Evolutionary conservation across 2,888 invertebrate species (phyloP), one percentile per base, ranked within the genome.

Genomic region (Sericinus montela): DNA sequence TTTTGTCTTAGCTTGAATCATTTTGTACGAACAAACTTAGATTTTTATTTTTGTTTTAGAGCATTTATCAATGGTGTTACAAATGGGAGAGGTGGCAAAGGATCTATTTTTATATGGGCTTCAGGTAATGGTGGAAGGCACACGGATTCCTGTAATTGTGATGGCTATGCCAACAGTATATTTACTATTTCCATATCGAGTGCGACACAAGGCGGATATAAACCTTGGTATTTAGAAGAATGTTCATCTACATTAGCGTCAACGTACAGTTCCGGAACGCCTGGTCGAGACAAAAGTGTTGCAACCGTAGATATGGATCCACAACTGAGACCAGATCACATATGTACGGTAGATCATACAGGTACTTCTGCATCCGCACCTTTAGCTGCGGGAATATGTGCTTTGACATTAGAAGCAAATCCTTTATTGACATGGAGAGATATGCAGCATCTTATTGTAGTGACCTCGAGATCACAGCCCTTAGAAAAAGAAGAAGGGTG

Each of bases 161-260:
- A 99, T 81, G 99, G 99, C 42, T 99, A 99, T 83, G 98, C 99
- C 34, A 99, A 99, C 85, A 98, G 97, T 71, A 98, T 99, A 76
- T 99, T 98, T 82, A 99, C 99, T 1, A 91, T 99, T 60, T 98
- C 98, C 59, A 97, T 99, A 75, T 98, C 98, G 47, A 98, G 98
- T 75, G 98, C 98, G 5, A 98, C 99, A 0, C 97, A 99, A 89
- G 95, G 96, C 64, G 97, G 97, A 78, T 93, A 86, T 73, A 97
- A 98, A 74, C 99, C 99, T 0, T 99, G 99, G 99, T 99, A 99
- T 81, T 91, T 99, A 65, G 99, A 99, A 85, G 98, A 99, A 80
- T 99, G 99, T 75, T 97, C 98, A 1, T 98, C 98, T n/a, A 98
- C 99, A 1, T 85, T 99, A 59, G 98, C 99, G 1, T 96, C 98